Base-by-base conservation (phyloP, 2,888 invertebrate species). In the Rhamnusium bicolor region DNA sequence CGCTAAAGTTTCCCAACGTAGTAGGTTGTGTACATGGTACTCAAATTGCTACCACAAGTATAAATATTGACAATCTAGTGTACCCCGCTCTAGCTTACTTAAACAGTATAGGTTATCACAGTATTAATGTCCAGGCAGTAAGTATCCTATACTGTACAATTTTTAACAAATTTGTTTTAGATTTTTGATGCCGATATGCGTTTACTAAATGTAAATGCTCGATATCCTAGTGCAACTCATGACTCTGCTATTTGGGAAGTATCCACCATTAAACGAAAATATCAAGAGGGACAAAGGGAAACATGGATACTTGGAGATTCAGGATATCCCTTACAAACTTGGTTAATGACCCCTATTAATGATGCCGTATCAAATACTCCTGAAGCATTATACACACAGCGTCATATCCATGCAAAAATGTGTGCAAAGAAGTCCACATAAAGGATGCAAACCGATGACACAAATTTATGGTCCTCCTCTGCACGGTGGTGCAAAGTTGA, bases 61-160 rank as follows among this genome's bases (percentile, higher is more conserved):
- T 47, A 19, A 19, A 21, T 1, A 12, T 40, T 46, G 63, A 63
- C 47, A 47, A 63, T 18, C 47, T 7, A 12, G n/a, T 63, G 3
- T 27, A 63, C 24, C n/a, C 21, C 5, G 63, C 63, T 46, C 49
- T 63, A 12, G 47, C 32, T 16, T 63, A 63, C 14, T 16, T 63
- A 27, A 63, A 63, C 29, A 16, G 63, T 12, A 63, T 47, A 12
- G 21, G 63, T 14, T 63, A 18, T 63, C 29, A 63, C 12, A 40
- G 46, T 24, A 63, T 40, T 40, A 63, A 63, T 18, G 63, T 63
- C 4, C 63, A 63, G 24, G 19, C 46, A 7, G 46, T 63, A 63
- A 21, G 21, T 47, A 47, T 27, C 2, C 29, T 12, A 49, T 12
- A 18, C 21, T 21, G 1, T 24, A 8, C 8, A 53, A 4, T 10